phyloP scores from a whole-genome alignment of 1,140 invertebrate genomes.

The Caenorhabditis briggsae region DNA sequence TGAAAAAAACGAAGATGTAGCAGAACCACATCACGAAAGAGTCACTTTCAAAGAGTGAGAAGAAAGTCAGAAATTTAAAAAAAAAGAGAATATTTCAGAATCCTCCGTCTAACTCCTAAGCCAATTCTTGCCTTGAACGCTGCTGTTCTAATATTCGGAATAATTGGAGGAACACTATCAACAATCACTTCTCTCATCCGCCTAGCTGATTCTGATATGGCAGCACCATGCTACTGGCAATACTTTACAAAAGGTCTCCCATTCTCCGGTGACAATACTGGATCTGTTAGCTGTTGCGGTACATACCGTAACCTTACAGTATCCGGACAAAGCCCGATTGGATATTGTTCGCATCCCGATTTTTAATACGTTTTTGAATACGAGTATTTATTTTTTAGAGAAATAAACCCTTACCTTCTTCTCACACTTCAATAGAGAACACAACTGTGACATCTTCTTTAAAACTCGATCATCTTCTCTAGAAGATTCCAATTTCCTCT shows the following conservation, averaged over 20 bases:
- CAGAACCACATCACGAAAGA: slow-evolving; percentile 67
- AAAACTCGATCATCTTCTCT: slow-evolving; percentile 87
- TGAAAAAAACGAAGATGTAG: slow-evolving; percentile 21
- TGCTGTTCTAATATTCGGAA: slow-evolving; percentile 69
- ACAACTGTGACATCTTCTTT: slow-evolving; percentile 87
- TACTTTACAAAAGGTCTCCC: slow-evolving; percentile 54
- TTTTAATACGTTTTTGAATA: background rate
- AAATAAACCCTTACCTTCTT: slow-evolving; percentile 50
- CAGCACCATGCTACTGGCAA: slow-evolving; percentile 72
- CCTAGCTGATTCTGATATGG: slow-evolving; percentile 72
- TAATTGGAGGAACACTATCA: slow-evolving; percentile 72
- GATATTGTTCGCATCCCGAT: slow-evolving; percentile 48
- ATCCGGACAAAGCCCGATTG: slow-evolving; percentile 50
- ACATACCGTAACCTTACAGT: slow-evolving; percentile 71
- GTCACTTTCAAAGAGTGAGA: slow-evolving; percentile 58
- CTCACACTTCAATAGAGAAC: slow-evolving; percentile 81
- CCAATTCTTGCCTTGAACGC: slow-evolving; percentile 64
- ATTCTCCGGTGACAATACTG: slow-evolving; percentile 57
- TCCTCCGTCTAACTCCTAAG: slow-evolving; percentile 39
- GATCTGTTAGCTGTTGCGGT: slow-evolving; percentile 72
- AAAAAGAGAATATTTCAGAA: background rate
- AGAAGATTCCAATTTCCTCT: slow-evolving; percentile 87
- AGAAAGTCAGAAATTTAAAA: background rate
- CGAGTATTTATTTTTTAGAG: slow-evolving; percentile 21
- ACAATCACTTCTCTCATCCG: slow-evolving; percentile 70